phyloP scores from a whole-genome alignment of 2,797 vertebrate genomes.

The Syngnathus acus region DNA sequence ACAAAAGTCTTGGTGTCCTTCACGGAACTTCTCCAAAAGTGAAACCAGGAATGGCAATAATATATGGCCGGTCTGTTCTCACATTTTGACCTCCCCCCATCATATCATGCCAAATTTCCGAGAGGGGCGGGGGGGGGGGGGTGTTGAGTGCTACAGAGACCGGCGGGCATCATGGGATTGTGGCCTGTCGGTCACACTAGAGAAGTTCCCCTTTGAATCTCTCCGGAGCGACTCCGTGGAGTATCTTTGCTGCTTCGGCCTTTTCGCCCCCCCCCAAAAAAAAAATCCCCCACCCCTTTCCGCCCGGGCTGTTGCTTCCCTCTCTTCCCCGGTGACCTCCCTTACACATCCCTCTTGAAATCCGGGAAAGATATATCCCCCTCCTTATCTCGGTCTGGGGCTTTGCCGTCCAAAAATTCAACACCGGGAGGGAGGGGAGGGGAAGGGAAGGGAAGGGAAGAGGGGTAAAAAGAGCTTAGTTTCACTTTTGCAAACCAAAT shows the following conservation, averaged over 20 bases:
- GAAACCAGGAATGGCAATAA: constrained; percentile 26
- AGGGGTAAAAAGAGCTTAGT: constrained; percentile 64
- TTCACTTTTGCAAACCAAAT: constrained; percentile 77
- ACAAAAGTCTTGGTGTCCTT: constrained; percentile 30
- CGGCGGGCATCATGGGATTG: constrained; percentile 51
- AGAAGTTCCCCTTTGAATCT: constrained; percentile 71
- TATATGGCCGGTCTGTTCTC: constrained; percentile 22
- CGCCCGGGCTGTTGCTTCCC: constrained; percentile 33
- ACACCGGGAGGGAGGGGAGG: constrained; percentile 22
- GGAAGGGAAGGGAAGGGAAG: constrained; percentile 18
- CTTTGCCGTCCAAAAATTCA: constrained; percentile 54
- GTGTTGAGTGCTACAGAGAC: constrained; percentile 48
- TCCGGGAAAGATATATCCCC: constrained; percentile 58
- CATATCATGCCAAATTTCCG: constrained; percentile 33
- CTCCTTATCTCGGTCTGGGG: constrained; percentile 64
- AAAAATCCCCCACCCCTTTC: constrained; percentile 22
- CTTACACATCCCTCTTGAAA: constrained; percentile 28
- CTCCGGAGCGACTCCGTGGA: constrained; percentile 51
- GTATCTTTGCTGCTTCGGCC: constrained; percentile 38
- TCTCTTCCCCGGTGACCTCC: constrained; percentile 49
- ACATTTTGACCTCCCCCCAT: constrained; percentile 46
- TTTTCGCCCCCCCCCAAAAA: constrained; percentile 14
- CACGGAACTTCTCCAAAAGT: constrained; percentile 40
- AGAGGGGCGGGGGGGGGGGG: constrained; percentile 21
- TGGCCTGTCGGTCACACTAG: constrained; percentile 57